These are phyloP conservation scores for Cyprinodon tularosa DNA, from an alignment of 2,113 vertebrate species.

Conservation along the genomic window DNA sequence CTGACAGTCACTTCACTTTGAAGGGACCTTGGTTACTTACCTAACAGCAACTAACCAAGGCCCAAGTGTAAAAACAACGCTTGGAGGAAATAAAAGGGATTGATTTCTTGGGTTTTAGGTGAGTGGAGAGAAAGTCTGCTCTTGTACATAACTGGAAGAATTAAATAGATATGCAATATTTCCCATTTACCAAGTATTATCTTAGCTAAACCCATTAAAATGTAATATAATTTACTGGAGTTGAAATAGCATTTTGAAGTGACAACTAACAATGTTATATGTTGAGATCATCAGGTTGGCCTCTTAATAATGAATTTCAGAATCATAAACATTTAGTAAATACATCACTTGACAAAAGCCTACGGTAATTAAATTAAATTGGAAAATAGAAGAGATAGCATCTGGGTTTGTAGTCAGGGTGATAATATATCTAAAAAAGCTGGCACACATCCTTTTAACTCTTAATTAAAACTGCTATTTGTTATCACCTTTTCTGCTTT, in stretches of 20 bases:
- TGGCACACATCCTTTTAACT: background rate
- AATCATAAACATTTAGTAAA: background rate
- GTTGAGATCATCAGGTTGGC: background rate
- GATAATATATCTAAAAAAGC: background rate
- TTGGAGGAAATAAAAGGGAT: background rate
- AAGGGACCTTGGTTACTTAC: slow-evolving; percentile 1
- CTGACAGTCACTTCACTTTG: slow-evolving; percentile 8
- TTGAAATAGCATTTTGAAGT: background rate
- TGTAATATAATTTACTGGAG: background rate
- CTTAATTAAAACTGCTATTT: background rate
- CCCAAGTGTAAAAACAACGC: no score
- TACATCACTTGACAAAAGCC: background rate
- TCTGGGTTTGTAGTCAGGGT: background rate
- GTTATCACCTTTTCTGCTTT: no score
- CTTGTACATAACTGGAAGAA: no score
- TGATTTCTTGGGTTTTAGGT: background rate
- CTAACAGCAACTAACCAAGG: no score
- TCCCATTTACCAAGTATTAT: background rate
- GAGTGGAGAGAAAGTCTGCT: background rate
- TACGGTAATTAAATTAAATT: background rate
- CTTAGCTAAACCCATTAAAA: background rate
- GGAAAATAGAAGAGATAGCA: background rate
- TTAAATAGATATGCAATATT: background rate
- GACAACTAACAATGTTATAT: background rate
- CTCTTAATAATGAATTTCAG: background rate